phyloP scores from a whole-genome alignment of 2,113 vertebrate species.

The Chaetorhynchus papuensis region DNA sequence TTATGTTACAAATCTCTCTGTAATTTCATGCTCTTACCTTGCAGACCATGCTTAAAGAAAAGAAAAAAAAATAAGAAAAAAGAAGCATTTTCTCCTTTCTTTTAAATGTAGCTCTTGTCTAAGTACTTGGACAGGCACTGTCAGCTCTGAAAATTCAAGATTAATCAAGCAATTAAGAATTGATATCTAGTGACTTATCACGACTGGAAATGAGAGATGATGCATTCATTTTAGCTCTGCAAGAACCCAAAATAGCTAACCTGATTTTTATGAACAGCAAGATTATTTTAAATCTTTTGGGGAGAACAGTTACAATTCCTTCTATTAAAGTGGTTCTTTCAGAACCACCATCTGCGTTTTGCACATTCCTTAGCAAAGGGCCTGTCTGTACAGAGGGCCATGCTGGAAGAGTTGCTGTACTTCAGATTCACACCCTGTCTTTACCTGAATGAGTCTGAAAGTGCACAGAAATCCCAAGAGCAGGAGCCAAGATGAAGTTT shows the following conservation, averaged over 20 bases:
- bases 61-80: not conserved
- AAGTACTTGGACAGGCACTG: not conserved
- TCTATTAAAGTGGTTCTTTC: not conserved
- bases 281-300: not conserved
- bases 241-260: slow-evolving; percentile 33
- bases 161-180: slow-evolving; percentile 56
- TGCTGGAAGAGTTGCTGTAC: not conserved
- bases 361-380: not conserved
- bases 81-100: not conserved
- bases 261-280: slow-evolving; percentile 38
- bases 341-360: not conserved
- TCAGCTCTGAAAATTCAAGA: slow-evolving; percentile 33
- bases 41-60: not conserved
- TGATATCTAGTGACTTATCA: slow-evolving; percentile 14
- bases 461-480: not conserved
- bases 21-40: not conserved
- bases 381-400: not conserved
- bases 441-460: not conserved
- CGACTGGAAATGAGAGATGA: slow-evolving; percentile 8
- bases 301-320: not conserved
- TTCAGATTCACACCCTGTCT: not conserved
- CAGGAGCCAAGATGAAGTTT: not conserved
- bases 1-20: not conserved
- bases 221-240: not conserved
- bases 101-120: not conserved